Evolutionary conservation across 1,140 invertebrate genomes (phyloP).

Genomic region (Sycophila sp.): DNA sequence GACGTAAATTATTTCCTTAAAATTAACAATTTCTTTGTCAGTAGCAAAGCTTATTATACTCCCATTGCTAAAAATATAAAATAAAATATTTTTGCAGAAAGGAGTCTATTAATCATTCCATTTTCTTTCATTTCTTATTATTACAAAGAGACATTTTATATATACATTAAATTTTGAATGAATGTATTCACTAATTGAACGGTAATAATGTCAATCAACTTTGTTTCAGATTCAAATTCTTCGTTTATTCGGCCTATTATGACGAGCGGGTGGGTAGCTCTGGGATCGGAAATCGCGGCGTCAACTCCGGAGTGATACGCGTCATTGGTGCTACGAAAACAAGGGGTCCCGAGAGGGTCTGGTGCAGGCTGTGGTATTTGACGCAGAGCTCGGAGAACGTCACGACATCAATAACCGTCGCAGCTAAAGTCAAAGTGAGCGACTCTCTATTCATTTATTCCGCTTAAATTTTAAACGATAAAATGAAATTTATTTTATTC

Average conservation of each 20-base stretch:
- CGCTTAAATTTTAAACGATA: no score
- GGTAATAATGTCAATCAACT: neutral
- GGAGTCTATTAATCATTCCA: no score
- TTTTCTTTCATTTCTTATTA: no score
- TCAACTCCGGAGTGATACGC: slow-evolving; percentile 71
- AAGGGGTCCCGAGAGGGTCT: slow-evolving; percentile 81
- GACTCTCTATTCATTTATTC: no score
- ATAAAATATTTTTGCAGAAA: no score
- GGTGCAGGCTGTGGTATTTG: slow-evolving; percentile 85
- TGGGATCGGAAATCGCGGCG: slow-evolving; percentile 36
- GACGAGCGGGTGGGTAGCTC: slow-evolving; percentile 75
- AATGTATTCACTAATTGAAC: neutral
- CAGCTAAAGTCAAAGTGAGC: slow-evolving; percentile 80
- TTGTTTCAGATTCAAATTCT: slow-evolving; percentile 81
- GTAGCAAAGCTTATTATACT: no score
- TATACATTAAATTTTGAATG: no score
- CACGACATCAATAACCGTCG: slow-evolving; percentile 72
- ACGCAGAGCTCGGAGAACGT: slow-evolving; percentile 52
- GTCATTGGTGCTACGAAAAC: slow-evolving; percentile 90
- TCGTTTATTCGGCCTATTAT: slow-evolving; percentile 90
- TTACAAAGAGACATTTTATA: no score
- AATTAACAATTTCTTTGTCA: no score
- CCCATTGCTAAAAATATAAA: no score
- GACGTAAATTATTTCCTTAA: no score
- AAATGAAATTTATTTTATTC: no score